A percentile compares a stretch with the other conserved stretches of the same genome.
Conservation (phyloP, 2,113 vertebrate species). For the Pelvicachromis taeniatus region DNA sequence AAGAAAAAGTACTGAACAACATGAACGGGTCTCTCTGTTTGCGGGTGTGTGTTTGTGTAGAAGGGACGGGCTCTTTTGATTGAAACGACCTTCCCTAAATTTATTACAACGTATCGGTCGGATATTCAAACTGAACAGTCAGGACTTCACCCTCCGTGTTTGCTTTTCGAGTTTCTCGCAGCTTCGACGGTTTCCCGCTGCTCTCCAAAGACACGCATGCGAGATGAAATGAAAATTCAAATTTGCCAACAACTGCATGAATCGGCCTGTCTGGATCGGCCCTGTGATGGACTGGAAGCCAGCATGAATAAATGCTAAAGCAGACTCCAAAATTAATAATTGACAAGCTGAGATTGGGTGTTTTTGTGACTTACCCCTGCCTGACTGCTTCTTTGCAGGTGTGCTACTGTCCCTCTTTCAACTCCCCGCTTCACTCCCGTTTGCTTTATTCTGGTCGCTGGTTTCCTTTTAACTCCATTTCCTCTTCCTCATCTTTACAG, state of each 20-base stretch:
- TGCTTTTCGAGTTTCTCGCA: not conserved
- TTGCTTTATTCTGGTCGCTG: conserved; percentile 8
- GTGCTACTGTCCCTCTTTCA: conserved; percentile 4
- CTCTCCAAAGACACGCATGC: conserved; percentile 5
- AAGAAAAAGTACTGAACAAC: not conserved
- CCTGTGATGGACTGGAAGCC: not conserved
- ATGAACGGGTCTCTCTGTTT: not conserved
- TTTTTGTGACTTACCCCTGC: conserved; percentile 19
- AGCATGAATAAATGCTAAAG: conserved; percentile 43
- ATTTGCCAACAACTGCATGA: conserved; percentile 6
- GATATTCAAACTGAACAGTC: not conserved
- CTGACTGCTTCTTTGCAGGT: not conserved
- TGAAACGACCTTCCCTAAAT: not conserved
- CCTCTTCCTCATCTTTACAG: conserved; percentile 15
- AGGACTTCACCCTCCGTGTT: not conserved
- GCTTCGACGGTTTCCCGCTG: not conserved
- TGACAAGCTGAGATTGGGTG: conserved; percentile 33
- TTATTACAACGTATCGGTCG: not conserved
- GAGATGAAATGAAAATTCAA: conserved; percentile 23
- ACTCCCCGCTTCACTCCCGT: not conserved
- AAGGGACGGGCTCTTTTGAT: not conserved
- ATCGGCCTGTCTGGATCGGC: not conserved
- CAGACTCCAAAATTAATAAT: conserved; percentile 46
- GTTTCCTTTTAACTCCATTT: conserved; percentile 22
- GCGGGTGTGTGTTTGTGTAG: not conserved